These are phyloP conservation scores for Hemithea aestivaria DNA, from an alignment of 2,888 invertebrate genomes.

Conservation along the genomic window DNA sequence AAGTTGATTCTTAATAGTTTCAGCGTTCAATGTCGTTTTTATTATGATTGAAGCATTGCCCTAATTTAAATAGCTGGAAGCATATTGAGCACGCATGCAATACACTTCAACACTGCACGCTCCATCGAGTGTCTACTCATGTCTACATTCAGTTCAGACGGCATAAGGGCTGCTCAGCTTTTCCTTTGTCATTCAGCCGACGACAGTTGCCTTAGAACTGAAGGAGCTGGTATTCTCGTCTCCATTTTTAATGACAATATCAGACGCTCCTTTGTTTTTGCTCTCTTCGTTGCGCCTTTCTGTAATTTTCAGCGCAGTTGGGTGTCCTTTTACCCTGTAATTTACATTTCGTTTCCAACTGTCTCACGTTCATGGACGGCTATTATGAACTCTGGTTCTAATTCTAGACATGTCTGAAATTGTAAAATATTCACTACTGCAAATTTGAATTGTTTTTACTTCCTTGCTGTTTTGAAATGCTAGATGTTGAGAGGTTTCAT, in stretches of 20 bases:
- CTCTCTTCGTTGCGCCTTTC: conserved; percentile 2
- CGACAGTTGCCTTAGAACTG: conserved; percentile 18
- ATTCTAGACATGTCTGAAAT: too few species aligned
- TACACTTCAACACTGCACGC: conserved; percentile 21
- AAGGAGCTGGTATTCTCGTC: conserved; percentile 17
- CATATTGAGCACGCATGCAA: conserved; percentile 22
- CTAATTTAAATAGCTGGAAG: background rate
- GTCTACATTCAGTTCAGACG: conserved; percentile 19
- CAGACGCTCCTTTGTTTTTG: conserved; percentile 13
- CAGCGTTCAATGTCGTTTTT: too few species aligned
- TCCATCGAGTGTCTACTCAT: conserved; percentile 22
- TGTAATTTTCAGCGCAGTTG: conserved; percentile 17
- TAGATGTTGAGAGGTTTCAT: too few species aligned
- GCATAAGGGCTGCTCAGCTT: conserved; percentile 24
- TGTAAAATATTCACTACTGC: too few species aligned
- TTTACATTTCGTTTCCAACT: conserved; percentile 8
- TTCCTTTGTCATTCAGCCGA: conserved; percentile 23
- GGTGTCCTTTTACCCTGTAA: conserved; percentile 13
- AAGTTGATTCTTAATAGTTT: too few species aligned
- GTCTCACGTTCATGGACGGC: too few species aligned
- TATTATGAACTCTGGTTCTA: too few species aligned
- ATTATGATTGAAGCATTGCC: background rate
- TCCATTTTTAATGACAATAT: conserved; percentile 15
- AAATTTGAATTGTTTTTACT: too few species aligned
- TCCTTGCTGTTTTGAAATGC: too few species aligned